Conservation (phyloP, 35 echinoderm and acorn worm genomes). For the Ophioderma brevispina region DNA sequence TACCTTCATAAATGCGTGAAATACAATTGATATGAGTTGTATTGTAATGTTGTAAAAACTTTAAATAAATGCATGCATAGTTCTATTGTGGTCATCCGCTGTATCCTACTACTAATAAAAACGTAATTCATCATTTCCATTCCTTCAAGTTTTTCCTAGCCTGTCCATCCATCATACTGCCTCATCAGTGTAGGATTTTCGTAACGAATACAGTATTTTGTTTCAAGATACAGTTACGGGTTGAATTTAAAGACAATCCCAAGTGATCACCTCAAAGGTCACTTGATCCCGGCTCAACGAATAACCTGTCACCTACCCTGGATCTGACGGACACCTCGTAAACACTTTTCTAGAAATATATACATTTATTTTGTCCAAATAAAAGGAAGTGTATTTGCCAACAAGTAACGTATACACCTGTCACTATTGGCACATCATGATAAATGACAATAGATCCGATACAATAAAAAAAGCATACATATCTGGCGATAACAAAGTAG, state of each 20-base stretch:
- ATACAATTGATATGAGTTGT: too few relatives aligned
- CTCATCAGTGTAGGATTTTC: background rate
- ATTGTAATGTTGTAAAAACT: too few relatives aligned
- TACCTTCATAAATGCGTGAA: too few relatives aligned
- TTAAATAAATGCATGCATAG: too few relatives aligned
- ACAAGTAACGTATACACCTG: too few relatives aligned
- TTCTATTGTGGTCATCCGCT: too few relatives aligned
- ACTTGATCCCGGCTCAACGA: background rate
- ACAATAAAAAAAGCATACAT: too few relatives aligned
- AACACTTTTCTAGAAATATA: background rate
- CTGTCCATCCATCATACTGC: background rate
- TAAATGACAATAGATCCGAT: too few relatives aligned
- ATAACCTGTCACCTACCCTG: background rate
- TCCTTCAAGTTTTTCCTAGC: background rate
- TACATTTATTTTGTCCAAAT: too few relatives aligned
- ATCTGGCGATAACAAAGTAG: too few relatives aligned
- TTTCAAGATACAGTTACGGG: background rate
- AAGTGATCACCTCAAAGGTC: background rate
- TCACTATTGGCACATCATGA: too few relatives aligned
- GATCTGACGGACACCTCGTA: background rate
- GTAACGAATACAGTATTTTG: background rate
- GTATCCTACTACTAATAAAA: background rate
- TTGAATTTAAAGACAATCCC: background rate
- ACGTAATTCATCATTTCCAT: background rate
- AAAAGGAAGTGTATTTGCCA: too few relatives aligned